Percentiles rank a stretch among this genome's conserved stretches.
These are phyloP conservation scores for Odocoileus hemionus DNA, from an alignment of 2,113 vertebrate species.

Conservation along the genomic window DNA sequence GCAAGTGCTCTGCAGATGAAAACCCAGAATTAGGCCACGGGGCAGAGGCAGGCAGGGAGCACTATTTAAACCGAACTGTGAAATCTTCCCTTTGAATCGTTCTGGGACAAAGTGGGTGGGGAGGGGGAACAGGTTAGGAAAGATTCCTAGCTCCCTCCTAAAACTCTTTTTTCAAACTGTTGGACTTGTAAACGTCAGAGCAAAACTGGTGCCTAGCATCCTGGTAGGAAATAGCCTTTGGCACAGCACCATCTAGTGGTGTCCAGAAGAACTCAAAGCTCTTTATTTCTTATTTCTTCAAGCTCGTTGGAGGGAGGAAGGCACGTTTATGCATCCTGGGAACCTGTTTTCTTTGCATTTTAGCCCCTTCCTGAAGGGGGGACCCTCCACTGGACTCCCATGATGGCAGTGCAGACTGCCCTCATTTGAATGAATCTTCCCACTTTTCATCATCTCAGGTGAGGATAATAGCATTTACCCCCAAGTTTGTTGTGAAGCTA, in stretches of 20 bases:
- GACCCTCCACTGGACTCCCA: not conserved
- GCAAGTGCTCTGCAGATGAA: not conserved
- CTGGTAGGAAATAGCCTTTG: constrained; percentile 38
- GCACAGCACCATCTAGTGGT: constrained; percentile 77
- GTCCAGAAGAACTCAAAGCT: not conserved
- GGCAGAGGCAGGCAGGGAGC: not conserved
- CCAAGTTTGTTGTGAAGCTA: not conserved
- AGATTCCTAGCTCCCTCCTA: not conserved
- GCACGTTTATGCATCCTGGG: not conserved
- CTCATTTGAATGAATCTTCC: not conserved
- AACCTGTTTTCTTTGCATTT: not conserved
- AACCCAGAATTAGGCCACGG: fast-evolving
- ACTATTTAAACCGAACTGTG: not conserved
- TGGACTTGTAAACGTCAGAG: fast-evolving
- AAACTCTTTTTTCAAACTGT: not conserved
- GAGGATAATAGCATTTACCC: not conserved
- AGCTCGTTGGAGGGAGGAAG: not conserved
- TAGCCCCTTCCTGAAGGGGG: not conserved
- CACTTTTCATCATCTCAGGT: not conserved
- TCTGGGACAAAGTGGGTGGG: not conserved
- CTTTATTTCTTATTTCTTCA: not conserved
- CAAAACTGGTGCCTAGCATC: not conserved
- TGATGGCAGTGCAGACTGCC: not conserved
- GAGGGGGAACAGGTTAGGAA: fast-evolving
- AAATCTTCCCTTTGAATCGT: not conserved